Percentiles rank a stretch among this genome's conserved stretches.
Evolutionary conservation across 1,140 invertebrate genomes (phyloP).

Genomic region (Medauroidea extradentata): DNA sequence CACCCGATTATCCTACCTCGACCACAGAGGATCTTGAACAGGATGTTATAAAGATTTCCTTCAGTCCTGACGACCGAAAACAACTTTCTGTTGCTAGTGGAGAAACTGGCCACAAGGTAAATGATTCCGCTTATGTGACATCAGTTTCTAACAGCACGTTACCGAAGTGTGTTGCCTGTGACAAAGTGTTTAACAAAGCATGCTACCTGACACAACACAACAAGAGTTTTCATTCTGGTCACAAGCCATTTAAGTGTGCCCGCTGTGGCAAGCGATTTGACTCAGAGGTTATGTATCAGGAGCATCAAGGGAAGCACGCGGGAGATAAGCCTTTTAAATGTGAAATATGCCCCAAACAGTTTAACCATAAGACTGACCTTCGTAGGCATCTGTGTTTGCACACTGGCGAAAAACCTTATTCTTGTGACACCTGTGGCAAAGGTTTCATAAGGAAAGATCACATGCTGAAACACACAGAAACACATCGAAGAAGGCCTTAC

Average conservation of each 20-base stretch:
- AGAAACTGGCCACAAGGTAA: too few relatives aligned
- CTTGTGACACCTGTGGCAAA: slow-evolving; percentile 77
- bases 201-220: slow-evolving; percentile 88
- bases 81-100: too few relatives aligned
- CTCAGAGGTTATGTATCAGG: slow-evolving; percentile 53
- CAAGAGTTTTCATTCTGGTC: slow-evolving; percentile 81
- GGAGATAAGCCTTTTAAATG: slow-evolving; percentile 87
- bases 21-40: slow-evolving; percentile 11
- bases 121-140: too few relatives aligned
- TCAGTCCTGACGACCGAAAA: too few relatives aligned
- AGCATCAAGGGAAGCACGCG: slow-evolving; percentile 71
- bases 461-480: slow-evolving; percentile 88
- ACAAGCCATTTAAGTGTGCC: slow-evolving; percentile 78
- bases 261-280: slow-evolving; percentile 81
- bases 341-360: slow-evolving; percentile 80
- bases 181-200: slow-evolving; percentile 67
- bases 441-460: slow-evolving; percentile 93
- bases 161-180: slow-evolving; percentile 60
- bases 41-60: too few relatives aligned
- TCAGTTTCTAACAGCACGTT: too few relatives aligned
- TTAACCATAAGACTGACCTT: slow-evolving; percentile 88
- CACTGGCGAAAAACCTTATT: slow-evolving; percentile 74
- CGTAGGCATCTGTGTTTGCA: slow-evolving; percentile 84
- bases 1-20: slow-evolving; percentile 8
- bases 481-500: slow-evolving; percentile 58